Evolutionary conservation across 2,797 vertebrate species (phyloP), one percentile per base, ranked within the genome.

Genomic region (Rhinella marina): DNA sequence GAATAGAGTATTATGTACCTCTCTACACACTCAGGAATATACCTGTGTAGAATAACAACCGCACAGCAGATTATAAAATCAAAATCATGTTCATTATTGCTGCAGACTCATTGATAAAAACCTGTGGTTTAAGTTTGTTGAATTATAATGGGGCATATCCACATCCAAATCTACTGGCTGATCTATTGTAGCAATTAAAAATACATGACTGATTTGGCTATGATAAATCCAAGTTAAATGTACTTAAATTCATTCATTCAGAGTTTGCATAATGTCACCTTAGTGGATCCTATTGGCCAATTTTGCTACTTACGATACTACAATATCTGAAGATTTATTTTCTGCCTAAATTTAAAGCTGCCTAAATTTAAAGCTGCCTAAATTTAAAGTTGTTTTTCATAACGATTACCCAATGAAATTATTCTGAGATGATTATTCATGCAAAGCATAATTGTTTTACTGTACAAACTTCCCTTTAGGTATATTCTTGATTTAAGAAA

Each of bases 361-460:
- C 70, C 70, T 72, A 41, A 32, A 32, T 17, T 10, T 17, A 29
- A 19, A 32, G 25, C 4, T 16, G 48, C 5, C 52, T 54, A 54
- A 54, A 1, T 7, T 57, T 14, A 16, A 13, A 4, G 8, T 29
- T 29, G 27, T 25, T 27, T 32, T 70, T 7, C 2, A 54, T 66
- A 72, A 56, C 21, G 23, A 59, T 9, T 84, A 56, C 21, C 29
- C 29, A 76, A 62, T 75, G 21, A 19, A 59, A 32, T 57, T 75
- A 77, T 61, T 61, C 70, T 50, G 70, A 84, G 76, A 61, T 61
- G 29, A 84, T 75, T 84, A 76, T 75, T 85, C 70, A 76, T 76
- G 83, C 27, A n/a, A 76, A 61, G 10, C 83, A 76, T 57, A 84
- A 59, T 78, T 78, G 72, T 78, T 85, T 85, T 85, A 78, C 32